Percentiles rank a stretch among this genome's conserved stretches.
Evolutionary conservation across 2,888 invertebrate genomes (phyloP).

Genomic region (Ophion obscuratus): DNA sequence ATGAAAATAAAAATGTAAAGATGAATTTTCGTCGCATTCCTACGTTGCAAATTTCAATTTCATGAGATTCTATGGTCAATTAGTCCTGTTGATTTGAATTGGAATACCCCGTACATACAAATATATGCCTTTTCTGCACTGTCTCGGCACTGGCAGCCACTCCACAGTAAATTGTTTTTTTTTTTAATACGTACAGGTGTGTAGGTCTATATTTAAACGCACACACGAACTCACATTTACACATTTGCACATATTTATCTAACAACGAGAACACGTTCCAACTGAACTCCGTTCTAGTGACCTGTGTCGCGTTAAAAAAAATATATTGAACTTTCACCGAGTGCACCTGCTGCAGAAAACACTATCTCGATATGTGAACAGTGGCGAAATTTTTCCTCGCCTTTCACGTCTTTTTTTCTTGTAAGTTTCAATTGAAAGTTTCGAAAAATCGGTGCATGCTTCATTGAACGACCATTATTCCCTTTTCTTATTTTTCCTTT

Average conservation of each 20-base stretch:
- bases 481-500: neutral
- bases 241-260: neutral
- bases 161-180: constrained; percentile 56
- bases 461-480: neutral
- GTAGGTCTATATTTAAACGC: neutral
- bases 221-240: too few relatives aligned
- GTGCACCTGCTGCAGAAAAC: constrained; percentile 1
- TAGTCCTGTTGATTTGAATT: neutral
- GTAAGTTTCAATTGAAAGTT: neutral
- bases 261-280: constrained; percentile 27
- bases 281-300: constrained; percentile 21
- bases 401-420: neutral
- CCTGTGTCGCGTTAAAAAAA: constrained; percentile 36
- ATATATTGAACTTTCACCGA: constrained; percentile 45
- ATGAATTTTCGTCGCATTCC: too few relatives aligned
- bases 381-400: neutral
- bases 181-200: constrained; percentile 41
- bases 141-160: constrained; percentile 31
- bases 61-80: too few relatives aligned
- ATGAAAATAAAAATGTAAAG: too few relatives aligned
- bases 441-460: neutral
- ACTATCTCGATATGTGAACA: constrained; percentile 8
- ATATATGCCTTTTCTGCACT: constrained; percentile 23
- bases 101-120: neutral
- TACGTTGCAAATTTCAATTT: too few relatives aligned